Conservation (phyloP, 2,888 invertebrate genomes). For the Latheticus oryzae region DNA sequence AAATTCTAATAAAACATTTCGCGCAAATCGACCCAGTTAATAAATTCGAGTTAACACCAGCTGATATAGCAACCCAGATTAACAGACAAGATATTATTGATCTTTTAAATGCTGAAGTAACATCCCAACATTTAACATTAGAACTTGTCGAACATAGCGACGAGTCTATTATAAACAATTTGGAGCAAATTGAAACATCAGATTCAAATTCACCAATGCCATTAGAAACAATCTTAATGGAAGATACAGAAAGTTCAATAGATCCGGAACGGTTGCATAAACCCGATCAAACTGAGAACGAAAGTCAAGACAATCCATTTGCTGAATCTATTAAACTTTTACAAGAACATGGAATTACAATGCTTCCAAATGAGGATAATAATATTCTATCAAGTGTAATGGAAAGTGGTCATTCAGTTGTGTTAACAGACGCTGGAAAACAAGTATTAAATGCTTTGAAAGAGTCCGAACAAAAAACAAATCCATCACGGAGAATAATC, state of each 20-base stretch:
- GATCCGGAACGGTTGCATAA: constrained; percentile 31
- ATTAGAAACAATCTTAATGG: constrained; percentile 42
- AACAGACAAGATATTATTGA: constrained; percentile 72
- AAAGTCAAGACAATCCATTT: constrained; percentile 37
- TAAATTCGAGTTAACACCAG: constrained; percentile 80
- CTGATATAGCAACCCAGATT: constrained; percentile 76
- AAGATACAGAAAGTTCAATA: constrained; percentile 34
- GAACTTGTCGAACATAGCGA: constrained; percentile 47
- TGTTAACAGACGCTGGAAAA: constrained; percentile 86
- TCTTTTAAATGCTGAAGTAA: constrained; percentile 64
- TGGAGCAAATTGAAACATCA: constrained; percentile 11
- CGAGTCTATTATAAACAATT: constrained; percentile 3
- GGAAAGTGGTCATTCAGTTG: constrained; percentile 86
- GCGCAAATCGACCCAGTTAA: constrained; percentile 77
- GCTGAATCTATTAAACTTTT: constrained; percentile 74
- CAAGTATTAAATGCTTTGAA: constrained; percentile 74
- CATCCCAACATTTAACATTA: constrained; percentile 50
- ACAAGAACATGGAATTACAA: constrained; percentile 87
- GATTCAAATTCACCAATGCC: constrained; percentile 41
- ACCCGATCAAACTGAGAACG: constrained; percentile 6
- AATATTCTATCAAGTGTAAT: constrained; percentile 82
- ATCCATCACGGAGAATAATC: constrained; percentile 65
- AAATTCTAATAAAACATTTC: constrained; percentile 77
- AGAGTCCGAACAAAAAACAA: constrained; percentile 55
- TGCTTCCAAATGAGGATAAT: constrained; percentile 81